phyloP scores from a whole-genome alignment of 2,797 vertebrate species.

The Fringilla coelebs region DNA sequence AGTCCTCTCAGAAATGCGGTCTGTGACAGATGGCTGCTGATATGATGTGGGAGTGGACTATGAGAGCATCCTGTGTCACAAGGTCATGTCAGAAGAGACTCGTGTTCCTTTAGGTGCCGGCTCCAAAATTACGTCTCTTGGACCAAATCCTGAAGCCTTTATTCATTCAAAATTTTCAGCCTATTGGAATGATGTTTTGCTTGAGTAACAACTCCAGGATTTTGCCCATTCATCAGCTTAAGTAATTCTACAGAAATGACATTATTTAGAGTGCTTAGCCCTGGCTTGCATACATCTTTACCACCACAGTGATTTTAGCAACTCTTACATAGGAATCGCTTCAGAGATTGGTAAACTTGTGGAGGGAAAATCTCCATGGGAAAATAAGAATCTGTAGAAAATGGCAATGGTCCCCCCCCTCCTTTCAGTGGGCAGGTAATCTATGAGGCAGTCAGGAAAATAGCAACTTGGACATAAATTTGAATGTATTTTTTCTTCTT shows the following conservation, averaged over 20 bases:
- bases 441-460: slow-evolving; percentile 31
- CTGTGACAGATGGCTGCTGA: not conserved
- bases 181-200: not conserved
- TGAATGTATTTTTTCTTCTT: slow-evolving; percentile 31
- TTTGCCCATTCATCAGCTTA: not conserved
- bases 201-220: not conserved
- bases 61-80: not conserved
- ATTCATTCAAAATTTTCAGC: not conserved
- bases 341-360: not conserved
- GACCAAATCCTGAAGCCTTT: not conserved
- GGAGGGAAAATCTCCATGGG: not conserved
- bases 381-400: not conserved
- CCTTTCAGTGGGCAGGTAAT: not conserved
- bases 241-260: not conserved
- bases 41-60: not conserved
- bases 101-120: not conserved
- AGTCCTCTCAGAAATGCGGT: not conserved
- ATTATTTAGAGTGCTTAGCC: not conserved
- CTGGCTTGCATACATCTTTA: not conserved
- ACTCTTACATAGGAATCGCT: not conserved
- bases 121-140: not conserved
- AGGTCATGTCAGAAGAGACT: not conserved
- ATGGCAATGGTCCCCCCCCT: not conserved
- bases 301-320: not conserved
- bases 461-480: slow-evolving; percentile 12